Evolutionary conservation across 2,113 vertebrate genomes (phyloP), one percentile per base, ranked within the genome.

Genomic region (Chaetodon auriga): DNA sequence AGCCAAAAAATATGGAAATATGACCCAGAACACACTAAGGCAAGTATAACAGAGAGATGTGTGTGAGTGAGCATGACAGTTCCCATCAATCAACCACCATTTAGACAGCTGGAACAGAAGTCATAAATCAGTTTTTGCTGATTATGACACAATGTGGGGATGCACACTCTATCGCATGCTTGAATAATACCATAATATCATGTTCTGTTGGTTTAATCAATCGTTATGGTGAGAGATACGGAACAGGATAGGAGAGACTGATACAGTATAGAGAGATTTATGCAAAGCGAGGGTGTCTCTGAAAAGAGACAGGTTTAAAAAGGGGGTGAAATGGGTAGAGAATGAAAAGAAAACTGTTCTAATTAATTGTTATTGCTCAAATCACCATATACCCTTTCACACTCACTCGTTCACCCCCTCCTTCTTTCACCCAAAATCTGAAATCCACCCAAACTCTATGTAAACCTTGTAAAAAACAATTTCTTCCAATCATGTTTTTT

Each of bases 71-170:
- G 54, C 7, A 8, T 18, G 51, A 78, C 46, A 61, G 62, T 30
- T 60, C 48, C 19, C 70, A 84, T 84, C 75, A 68, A 48, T 84
- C 64, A 84, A 63, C 48, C 41, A 57, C 49, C 64, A 11, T 75
- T 75, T 57, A 72, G 66, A 71, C 66, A 81, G 53, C 53, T 55
- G 46, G 66, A 60, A 61, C 60, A 53, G 19, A 46, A 75, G 48
- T 75, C 82, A 69, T 79, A 30, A 69, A 79, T 75, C 64, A 68
- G 63, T 63, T 62, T 68, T 45, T 2, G 11, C 23, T 5, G 11
- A 77, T 64, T 49, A 71, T 83, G 65, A 74, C 54, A 78, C 46
- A 62, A 46, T 68, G 38, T 48, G 23, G 51, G 35, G 53, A 58
- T 19, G 60, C 57, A 54, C 54, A 45, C 60, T 51, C 41, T 21